A percentile compares a stretch with the other conserved stretches of the same genome.
phyloP scores from a whole-genome alignment of 2,797 vertebrate species.

The Lagocephalus sceleratus region DNA sequence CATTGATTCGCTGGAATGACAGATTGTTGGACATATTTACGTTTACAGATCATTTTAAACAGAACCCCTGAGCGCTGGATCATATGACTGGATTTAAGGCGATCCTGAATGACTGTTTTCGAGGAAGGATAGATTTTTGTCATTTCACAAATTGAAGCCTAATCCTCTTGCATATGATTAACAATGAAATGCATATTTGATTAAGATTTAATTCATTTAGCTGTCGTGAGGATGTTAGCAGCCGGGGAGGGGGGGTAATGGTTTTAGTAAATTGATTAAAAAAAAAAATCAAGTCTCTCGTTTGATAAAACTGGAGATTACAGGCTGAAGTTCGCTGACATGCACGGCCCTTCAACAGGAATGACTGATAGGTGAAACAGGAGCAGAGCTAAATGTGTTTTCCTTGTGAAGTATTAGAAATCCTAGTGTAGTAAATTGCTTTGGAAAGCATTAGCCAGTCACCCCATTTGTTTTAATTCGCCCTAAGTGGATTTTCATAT shows the following conservation, averaged over 20 bases:
- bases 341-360: constrained; percentile 31
- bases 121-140: constrained; percentile 69
- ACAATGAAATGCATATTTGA: constrained; percentile 80
- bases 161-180: constrained; percentile 80
- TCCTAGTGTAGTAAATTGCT: constrained; percentile 74
- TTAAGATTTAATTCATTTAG: constrained; percentile 76
- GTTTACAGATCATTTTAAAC: constrained; percentile 47
- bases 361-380: constrained; percentile 65
- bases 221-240: constrained; percentile 60
- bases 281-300: constrained; percentile 11
- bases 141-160: constrained; percentile 79
- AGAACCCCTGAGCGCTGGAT: constrained; percentile 46
- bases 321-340: constrained; percentile 21
- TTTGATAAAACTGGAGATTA: constrained; percentile 39
- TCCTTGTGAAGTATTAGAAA: constrained; percentile 70
- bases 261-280: constrained; percentile 38
- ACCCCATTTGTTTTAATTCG: constrained; percentile 80
- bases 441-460: constrained; percentile 75
- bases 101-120: constrained; percentile 72
- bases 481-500: constrained; percentile 78
- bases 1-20: constrained; percentile 25
- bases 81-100: constrained; percentile 60
- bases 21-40: constrained; percentile 22
- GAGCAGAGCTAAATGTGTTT: constrained; percentile 58
- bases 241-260: constrained; percentile 44